Evolutionary conservation across 2,797 vertebrate species (phyloP).

Genomic region (Calcarius lapponicus): DNA sequence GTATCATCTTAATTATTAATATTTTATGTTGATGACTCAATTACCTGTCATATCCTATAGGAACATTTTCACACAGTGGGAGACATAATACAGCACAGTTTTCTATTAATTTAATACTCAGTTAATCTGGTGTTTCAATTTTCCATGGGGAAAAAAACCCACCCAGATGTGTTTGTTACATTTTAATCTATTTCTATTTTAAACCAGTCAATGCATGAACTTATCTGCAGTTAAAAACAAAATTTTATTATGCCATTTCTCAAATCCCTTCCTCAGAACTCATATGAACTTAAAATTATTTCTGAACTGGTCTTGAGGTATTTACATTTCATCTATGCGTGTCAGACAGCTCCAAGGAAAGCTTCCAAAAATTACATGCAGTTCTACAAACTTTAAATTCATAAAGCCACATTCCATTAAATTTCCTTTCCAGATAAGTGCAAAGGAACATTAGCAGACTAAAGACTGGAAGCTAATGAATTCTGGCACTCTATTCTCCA

Average conservation of each 20-base stretch:
- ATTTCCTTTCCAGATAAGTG: not conserved
- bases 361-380: not conserved
- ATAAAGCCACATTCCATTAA: not conserved
- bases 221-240: not conserved
- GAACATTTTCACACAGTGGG: not conserved
- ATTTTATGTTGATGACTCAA: slow-evolving; percentile 28
- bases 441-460: not conserved
- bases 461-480: not conserved
- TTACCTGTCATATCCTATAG: not conserved
- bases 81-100: not conserved
- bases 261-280: not conserved
- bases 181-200: not conserved
- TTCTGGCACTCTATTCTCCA: not conserved
- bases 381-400: not conserved
- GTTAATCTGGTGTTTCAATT: not conserved
- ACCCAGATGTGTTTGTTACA: not conserved
- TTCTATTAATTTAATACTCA: not conserved
- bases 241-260: not conserved
- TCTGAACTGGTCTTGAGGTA: not conserved
- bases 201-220: not conserved
- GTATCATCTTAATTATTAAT: slow-evolving; percentile 9
- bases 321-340: not conserved
- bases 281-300: not conserved
- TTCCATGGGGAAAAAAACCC: not conserved
- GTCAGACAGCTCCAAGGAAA: not conserved